Conservation (phyloP, 2,113 vertebrate genomes). For the Guaruba guarouba region DNA sequence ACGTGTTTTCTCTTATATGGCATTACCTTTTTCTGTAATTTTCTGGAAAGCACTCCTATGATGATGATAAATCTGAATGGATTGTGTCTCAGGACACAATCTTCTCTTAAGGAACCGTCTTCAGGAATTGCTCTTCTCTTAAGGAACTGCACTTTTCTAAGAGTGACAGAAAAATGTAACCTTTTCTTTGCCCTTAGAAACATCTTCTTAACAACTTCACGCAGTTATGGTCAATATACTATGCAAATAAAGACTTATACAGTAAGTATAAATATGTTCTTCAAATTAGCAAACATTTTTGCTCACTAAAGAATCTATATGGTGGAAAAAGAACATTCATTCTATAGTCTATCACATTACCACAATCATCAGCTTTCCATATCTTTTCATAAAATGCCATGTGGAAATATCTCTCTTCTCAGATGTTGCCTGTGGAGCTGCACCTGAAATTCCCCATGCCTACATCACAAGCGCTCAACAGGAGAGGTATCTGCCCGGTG, state of each 20-base stretch:
- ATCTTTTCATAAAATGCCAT: too few relatives aligned
- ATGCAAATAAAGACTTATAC: not conserved
- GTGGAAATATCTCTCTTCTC: not conserved
- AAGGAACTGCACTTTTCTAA: not conserved
- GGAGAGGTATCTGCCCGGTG: not conserved
- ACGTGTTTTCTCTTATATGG: not conserved
- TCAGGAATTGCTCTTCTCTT: not conserved
- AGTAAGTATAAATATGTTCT: not conserved
- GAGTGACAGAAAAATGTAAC: not conserved
- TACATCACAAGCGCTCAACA: fast-evolving
- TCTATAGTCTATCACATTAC: too few relatives aligned
- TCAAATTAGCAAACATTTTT: not conserved
- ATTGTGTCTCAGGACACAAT: not conserved
- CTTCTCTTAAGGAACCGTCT: not conserved
- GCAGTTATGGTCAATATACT: not conserved
- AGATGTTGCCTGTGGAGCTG: not conserved
- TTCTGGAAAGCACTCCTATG: not conserved
- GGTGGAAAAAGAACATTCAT: too few relatives aligned
- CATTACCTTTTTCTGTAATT: not conserved
- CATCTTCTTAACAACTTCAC: not conserved
- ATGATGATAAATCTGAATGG: not conserved
- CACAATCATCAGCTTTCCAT: too few relatives aligned
- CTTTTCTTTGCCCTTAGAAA: not conserved
- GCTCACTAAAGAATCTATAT: not conserved
- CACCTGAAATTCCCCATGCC: not conserved